Base-by-base conservation (phyloP, 2,888 invertebrate species). In the Andricus quercusramuli region DNA sequence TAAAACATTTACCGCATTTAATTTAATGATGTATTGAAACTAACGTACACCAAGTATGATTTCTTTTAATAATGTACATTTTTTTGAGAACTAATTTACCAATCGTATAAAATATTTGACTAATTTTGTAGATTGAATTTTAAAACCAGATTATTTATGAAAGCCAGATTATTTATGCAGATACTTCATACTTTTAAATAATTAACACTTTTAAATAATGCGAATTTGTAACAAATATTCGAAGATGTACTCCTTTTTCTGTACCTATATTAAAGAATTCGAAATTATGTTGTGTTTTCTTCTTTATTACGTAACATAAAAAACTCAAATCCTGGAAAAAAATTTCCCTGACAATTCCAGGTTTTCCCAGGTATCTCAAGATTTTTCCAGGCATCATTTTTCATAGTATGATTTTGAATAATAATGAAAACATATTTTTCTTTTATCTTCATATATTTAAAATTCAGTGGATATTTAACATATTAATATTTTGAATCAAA, bases 51-150 rank as follows among this genome's bases (percentile, higher is more conserved):
- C 4, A 25, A 62, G 11, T 25, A 64, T 29, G 13, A 13, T 17
- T 29, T 64, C 25, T 17, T 29, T 29, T 29, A 29, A 64, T 62
- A 79, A 64, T 65, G 76, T 44, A 25, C 67, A 37, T 59, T 44
- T 74, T 70, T 76, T 78, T 76, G 66, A 56, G 9, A 79, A 65
- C 62, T 76, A 79, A 41, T 29, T 25, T 25, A 5, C 25, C 74
- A 47, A 37, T 47, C 66, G 78, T 62, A 78, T 56, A 8, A 77
- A 79, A 77, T 64, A 51, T 68, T 79, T 78, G 41, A 59, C 22
- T 68, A 79, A 80, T 78, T 64, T 80, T 68, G 13, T 77, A 29
- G 37, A 25, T 9, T 47, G 6, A 62, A n/a, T 77, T 59, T 32
- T 17, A 79, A 65, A 22, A 74, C 1, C 25, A 62, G 44, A 51